Evolutionary conservation across 2,888 invertebrate genomes (phyloP).

Genomic region (Sinhomidia bicolor): DNA sequence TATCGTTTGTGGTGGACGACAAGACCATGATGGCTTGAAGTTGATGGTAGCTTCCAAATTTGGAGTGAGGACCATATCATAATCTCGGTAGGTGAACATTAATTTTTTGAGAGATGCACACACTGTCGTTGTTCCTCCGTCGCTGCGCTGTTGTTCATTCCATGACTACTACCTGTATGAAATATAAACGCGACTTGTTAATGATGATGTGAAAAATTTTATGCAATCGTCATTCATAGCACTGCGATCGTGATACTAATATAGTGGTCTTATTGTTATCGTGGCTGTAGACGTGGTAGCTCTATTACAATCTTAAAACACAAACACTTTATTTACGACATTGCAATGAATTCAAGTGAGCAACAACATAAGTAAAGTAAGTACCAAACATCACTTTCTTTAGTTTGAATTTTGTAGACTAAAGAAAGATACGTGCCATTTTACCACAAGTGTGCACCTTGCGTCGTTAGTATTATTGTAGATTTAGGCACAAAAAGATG

Average conservation of each 20-base stretch:
- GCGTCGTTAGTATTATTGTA: no score
- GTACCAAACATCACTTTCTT: no score
- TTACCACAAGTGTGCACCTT: no score
- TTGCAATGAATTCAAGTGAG: no score
- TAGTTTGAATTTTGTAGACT: no score
- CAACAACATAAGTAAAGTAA: no score
- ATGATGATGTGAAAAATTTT: background rate
- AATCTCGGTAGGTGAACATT: slow-evolving; percentile 27
- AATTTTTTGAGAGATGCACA: slow-evolving; percentile 37
- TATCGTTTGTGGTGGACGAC: slow-evolving; percentile 62
- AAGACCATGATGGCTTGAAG: slow-evolving; percentile 64
- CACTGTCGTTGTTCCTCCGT: slow-evolving; percentile 34
- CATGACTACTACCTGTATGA: slow-evolving; percentile 22
- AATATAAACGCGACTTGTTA: background rate
- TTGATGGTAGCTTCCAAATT: slow-evolving; percentile 67
- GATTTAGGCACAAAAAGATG: no score
- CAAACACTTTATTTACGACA: no score
- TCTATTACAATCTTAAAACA: no score
- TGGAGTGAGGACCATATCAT: slow-evolving; percentile 59
- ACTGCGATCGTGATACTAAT: background rate
- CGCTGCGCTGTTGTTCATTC: background rate
- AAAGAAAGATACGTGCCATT: no score
- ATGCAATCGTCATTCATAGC: slow-evolving; percentile 13
- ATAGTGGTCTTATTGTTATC: background rate
- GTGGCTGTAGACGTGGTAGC: no score